Conservation (phyloP, 1,140 invertebrate genomes). For the Drosophila ohnishii region DNA sequence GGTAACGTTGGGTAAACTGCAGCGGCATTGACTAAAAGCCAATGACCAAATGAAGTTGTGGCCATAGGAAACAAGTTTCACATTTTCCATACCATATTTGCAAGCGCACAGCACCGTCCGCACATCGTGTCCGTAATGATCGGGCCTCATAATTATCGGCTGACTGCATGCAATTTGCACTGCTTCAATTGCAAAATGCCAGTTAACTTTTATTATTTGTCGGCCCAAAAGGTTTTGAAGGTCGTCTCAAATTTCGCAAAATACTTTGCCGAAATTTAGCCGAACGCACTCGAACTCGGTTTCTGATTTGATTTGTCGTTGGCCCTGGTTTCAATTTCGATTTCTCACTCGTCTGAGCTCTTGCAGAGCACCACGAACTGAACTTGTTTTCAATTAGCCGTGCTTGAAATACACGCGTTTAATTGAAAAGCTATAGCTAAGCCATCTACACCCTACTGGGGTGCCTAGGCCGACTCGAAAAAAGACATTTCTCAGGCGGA, state of each 20-base stretch:
- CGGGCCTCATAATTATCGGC: slow-evolving; percentile 31
- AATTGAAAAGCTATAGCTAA: slow-evolving; percentile 11
- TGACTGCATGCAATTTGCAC: slow-evolving; percentile 26
- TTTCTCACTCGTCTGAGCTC: slow-evolving; percentile 24
- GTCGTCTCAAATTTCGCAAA: slow-evolving; percentile 34
- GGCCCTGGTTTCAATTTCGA: slow-evolving; percentile 44
- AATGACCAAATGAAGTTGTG: slow-evolving; percentile 73
- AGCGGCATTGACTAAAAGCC: slow-evolving; percentile 58
- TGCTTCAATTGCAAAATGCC: slow-evolving; percentile 33
- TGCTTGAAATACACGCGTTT: slow-evolving; percentile 7
- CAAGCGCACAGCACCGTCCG: neutral
- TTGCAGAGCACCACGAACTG: slow-evolving; percentile 10
- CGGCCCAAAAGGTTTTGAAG: slow-evolving; percentile 43
- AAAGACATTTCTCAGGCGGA: slow-evolving; percentile 5
- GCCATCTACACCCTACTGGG: neutral
- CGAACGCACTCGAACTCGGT: neutral
- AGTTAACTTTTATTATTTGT: slow-evolving; percentile 23
- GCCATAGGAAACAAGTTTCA: slow-evolving; percentile 69
- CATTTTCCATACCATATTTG: slow-evolving; percentile 51
- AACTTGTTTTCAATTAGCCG: slow-evolving; percentile 63
- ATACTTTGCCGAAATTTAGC: neutral
- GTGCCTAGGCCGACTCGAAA: slow-evolving; percentile 1
- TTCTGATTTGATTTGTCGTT: slow-evolving; percentile 30
- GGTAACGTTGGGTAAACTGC: slow-evolving; percentile 40
- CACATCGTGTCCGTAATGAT: slow-evolving; percentile 16